Evolutionary conservation across 2,113 vertebrate genomes (phyloP), one percentile per base, ranked within the genome.

Genomic region (Enhydra lutris): DNA sequence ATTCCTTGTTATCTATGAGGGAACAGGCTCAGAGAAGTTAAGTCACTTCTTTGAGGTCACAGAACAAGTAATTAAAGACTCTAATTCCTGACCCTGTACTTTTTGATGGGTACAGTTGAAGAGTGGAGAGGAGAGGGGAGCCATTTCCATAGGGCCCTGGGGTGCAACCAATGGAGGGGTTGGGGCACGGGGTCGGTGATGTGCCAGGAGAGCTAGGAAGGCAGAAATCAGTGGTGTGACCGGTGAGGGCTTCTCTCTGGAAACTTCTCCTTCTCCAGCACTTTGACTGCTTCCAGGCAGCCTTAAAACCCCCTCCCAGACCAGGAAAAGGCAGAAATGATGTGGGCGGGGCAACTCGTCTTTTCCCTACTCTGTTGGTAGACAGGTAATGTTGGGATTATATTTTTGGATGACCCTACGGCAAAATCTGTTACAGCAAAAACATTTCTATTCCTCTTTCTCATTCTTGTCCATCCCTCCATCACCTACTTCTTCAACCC

Each of bases 351-450:
- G 10, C 9, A 20, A 69, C 3, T 59, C 17, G 15, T 3, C n/a
- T 57, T 88, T 31, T 1, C 20, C 34, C 57, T 59, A 4, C 23
- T 69, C 78, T 69, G 31, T 15, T n/a, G 12, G 12, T 15, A 4
- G 45, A 80, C 15, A 39, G 50, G 57, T 80, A 80, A 80, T n/a
- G 10, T 5, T 61, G 42, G 10, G 18, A 45, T 24, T 85, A 13
- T 55, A 74, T 81, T 80, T 93, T 80, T 47, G 45, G 71, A 91
- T 20, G 67, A 42, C 36, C 73, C 57, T 47, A 91, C 52, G 52
- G 87, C 34, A 90, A 86, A 93, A 86, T 86, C 63, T 74, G 29
- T 42, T 50, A 74, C 52, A n/a, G 36, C 20, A 65, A 93, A 80
- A 81, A 31, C 73, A 29, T 45, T n/a, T 7, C 18, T 47, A 78